phyloP scores from a whole-genome alignment of 2,113 vertebrate genomes.

The Ictalurus punctatus region DNA sequence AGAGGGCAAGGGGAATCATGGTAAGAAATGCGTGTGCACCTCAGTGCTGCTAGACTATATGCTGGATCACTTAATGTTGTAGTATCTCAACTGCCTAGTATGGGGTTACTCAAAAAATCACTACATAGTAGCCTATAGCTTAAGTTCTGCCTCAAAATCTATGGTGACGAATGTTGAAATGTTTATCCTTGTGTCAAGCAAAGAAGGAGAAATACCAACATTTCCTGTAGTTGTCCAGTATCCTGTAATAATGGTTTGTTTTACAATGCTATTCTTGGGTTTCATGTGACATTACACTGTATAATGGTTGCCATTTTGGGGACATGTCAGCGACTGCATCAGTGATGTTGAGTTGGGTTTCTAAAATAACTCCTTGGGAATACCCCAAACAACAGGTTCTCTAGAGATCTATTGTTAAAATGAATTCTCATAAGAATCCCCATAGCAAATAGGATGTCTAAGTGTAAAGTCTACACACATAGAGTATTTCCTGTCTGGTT shows the following conservation, averaged over 20 bases:
- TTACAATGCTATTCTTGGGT: neutral
- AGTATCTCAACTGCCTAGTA: neutral
- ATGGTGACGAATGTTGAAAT: neutral
- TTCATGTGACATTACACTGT: neutral
- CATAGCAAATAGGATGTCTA: no score
- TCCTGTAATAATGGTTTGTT: neutral
- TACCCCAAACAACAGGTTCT: neutral
- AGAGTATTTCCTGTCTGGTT: conserved; percentile 19
- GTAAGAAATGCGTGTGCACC: neutral
- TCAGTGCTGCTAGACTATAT: neutral
- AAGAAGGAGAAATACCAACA: neutral
- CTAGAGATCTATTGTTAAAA: neutral
- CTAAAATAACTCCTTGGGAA: neutral
- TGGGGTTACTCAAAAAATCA: neutral
- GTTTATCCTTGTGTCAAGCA: neutral
- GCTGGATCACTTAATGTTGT: neutral
- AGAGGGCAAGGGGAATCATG: no score
- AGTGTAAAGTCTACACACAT: neutral
- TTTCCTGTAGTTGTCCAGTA: no score
- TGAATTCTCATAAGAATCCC: neutral
- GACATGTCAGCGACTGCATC: neutral
- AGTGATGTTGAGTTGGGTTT: neutral
- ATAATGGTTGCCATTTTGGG: neutral
- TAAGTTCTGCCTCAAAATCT: neutral
- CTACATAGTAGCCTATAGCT: no score